Evolutionary conservation across 2,113 vertebrate species (phyloP), one percentile per base, ranked within the genome.

Genomic region (Xyrauchen texanus): DNA sequence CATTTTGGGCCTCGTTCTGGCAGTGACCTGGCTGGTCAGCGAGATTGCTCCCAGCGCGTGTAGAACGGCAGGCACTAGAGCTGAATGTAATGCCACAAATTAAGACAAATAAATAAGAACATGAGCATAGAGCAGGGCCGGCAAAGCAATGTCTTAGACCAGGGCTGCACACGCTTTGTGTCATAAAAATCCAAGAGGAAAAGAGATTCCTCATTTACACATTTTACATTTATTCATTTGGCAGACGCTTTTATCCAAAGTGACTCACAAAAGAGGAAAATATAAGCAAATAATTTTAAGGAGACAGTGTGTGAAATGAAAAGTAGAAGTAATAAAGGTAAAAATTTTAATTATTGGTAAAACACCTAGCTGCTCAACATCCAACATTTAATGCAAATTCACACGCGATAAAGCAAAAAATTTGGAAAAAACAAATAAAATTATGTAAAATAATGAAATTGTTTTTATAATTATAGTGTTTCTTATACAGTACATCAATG

Each of bases 1-100:
- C 88, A 90, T 92, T 92, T 91, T 88, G 85, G 80, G 83, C 86
- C 60, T 57, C 63, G 68, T 79, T 51, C 76, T 82, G 80, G 63
- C 81, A 58, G 66, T 84, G 84, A 86, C 84, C 82, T 75, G 77
- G 62, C 66, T 67, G 84, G 84, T 83, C 65, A 79, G 84, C 4
- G 16, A 78, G 71, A 81, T 65, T 15, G 82, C 82, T 78, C 72
- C 77, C 51, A 85, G 82, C 82, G 75, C 77, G 78, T 82, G 79
- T 71, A 75, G 68, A 72, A 76, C 77, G 74, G 75, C 73, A 80
- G 73, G 76, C 70, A 57, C 73, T 83, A 64, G 62, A 85, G 77
- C 76, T 82, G 79, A 78, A 72, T 79, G 76, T 77, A 46, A 46
- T 57, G 53, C 58, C 57, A 72, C 68, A 63, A 81, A 81, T 84